phyloP scores from a whole-genome alignment of 2,888 invertebrate genomes.

The Drosophila setosimentum region DNA sequence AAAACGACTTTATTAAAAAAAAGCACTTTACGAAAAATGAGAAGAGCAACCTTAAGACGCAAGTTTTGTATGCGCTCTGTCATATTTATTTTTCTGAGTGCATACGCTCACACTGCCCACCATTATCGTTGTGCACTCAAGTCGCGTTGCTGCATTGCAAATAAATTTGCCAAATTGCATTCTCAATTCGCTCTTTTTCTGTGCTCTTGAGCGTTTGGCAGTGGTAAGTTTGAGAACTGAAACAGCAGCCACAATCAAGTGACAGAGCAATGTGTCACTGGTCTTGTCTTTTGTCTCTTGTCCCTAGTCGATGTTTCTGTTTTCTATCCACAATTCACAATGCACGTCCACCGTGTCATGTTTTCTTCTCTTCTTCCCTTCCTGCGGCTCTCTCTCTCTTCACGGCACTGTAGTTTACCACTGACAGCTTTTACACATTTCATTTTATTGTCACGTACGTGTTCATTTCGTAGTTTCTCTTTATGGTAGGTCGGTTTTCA shows the following conservation, averaged over 20 bases:
- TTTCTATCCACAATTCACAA: constrained; percentile 14
- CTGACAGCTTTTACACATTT: constrained; percentile 72
- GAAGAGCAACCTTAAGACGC: background rate
- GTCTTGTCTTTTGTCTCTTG: constrained; percentile 8
- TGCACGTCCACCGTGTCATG: constrained; percentile 28
- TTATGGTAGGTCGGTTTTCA: constrained; percentile 65
- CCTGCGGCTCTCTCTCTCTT: background rate
- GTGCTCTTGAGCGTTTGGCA: constrained; percentile 4
- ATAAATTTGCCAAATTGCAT: constrained; percentile 81
- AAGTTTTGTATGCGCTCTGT: background rate
- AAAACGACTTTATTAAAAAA: background rate
- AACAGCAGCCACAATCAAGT: constrained; percentile 51
- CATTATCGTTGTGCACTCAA: constrained; percentile 57
- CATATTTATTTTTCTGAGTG: background rate
- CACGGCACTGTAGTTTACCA: constrained; percentile 31
- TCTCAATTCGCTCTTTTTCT: constrained; percentile 56
- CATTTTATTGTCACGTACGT: constrained; percentile 82
- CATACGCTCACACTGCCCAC: background rate
- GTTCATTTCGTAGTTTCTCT: constrained; percentile 65
- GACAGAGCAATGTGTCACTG: constrained; percentile 53
- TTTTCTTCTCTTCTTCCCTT: background rate
- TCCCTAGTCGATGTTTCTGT: constrained; percentile 17
- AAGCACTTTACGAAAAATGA: background rate
- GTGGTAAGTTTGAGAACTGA: constrained; percentile 7
- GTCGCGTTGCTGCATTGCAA: constrained; percentile 71